Percentiles rank a stretch among this genome's conserved stretches.
phyloP scores from a whole-genome alignment of 2,113 vertebrate species.

The Sceloporus tristichus region DNA sequence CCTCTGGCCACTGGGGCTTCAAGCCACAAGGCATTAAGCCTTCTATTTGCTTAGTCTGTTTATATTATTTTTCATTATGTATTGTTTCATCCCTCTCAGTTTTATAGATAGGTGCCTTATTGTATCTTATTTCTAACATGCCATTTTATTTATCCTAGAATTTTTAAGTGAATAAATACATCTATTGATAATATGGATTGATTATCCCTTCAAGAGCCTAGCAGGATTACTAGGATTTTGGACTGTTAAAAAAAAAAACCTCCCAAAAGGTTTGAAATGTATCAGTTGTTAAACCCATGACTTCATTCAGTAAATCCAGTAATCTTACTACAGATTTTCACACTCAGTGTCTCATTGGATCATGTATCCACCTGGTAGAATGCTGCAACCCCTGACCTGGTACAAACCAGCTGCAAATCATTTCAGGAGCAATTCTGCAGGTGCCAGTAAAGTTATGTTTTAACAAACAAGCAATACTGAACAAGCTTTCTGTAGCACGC shows the following conservation, averaged over 20 bases:
- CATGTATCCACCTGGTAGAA: background rate
- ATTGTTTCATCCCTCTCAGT: background rate
- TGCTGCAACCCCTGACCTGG: background rate
- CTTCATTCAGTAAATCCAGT: background rate
- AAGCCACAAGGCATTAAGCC: too few species aligned
- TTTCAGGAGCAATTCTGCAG: slow-evolving; percentile 30
- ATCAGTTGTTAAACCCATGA: background rate
- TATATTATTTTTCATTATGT: too few species aligned
- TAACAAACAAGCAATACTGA: fast-evolving
- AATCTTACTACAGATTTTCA: slow-evolving; percentile 32
- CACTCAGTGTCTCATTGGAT: background rate
- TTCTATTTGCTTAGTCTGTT: background rate
- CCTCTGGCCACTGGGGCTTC: too few species aligned
- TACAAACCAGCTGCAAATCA: slow-evolving; percentile 40
- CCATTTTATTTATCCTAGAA: background rate
- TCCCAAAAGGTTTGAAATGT: background rate
- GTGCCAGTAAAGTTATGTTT: slow-evolving; percentile 19
- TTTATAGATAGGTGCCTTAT: background rate
- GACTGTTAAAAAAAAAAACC: background rate
- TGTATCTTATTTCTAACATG: background rate
- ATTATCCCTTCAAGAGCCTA: background rate
- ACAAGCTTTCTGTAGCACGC: fast-evolving
- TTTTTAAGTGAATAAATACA: background rate
- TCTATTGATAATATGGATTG: background rate
- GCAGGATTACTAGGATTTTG: background rate